phyloP scores from a whole-genome alignment of 2,797 vertebrate species.

The Steatocranus sp. region DNA sequence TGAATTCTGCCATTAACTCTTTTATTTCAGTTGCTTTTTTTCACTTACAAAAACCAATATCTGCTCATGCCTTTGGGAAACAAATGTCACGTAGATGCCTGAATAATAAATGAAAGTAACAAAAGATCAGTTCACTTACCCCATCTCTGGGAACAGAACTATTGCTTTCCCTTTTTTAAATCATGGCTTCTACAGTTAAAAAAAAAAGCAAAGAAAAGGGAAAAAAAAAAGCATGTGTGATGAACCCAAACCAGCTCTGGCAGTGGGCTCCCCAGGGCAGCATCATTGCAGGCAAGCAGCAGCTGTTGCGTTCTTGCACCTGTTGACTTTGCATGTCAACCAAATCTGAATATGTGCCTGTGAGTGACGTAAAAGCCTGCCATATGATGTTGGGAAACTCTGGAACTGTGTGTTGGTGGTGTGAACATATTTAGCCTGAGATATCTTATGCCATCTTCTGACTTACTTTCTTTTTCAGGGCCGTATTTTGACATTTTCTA shows the following conservation, averaged over 20 bases:
- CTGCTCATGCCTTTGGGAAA: not conserved
- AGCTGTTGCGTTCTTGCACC: conserved; percentile 39
- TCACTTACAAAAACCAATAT: not conserved
- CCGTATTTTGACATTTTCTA: conserved; percentile 49
- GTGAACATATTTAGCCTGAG: conserved; percentile 18
- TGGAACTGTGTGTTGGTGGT: conserved; percentile 7
- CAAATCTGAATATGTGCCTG: conserved; percentile 14
- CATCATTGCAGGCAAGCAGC: conserved; percentile 20
- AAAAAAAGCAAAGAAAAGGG: conserved; percentile 1
- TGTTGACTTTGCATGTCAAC: conserved; percentile 30
- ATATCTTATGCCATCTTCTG: conserved; percentile 18
- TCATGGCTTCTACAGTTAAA: not conserved
- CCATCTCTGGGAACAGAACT: not conserved
- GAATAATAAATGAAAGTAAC: not conserved
- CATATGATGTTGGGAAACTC: not conserved
- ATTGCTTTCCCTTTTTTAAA: not conserved
- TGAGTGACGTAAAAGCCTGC: not conserved
- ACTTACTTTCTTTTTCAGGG: conserved; percentile 23
- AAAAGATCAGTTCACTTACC: not conserved
- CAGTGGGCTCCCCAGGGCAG: conserved; percentile 27
- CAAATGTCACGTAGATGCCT: not conserved
- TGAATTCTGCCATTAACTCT: not conserved
- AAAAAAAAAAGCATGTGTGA: not conserved
- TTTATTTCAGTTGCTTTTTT: not conserved
- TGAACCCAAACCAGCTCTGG: conserved; percentile 29